These are phyloP conservation scores for Macaca nemestrina DNA, from an alignment of 2,113 vertebrate species.

Conservation along the genomic window DNA sequence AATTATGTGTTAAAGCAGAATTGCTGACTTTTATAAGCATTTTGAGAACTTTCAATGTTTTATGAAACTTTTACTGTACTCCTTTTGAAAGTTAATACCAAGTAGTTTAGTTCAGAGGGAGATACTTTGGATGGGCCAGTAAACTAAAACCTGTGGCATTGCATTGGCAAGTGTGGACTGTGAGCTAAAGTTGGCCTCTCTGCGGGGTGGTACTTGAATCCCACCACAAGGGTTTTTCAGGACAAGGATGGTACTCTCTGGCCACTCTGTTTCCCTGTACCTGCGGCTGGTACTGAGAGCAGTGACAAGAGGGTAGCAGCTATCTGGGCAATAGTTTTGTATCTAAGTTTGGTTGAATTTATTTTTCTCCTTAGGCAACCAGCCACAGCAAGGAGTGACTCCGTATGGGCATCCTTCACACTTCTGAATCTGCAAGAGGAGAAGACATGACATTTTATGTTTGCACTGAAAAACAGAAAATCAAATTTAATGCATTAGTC, in stretches of 20 bases:
- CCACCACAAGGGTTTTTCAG: neutral
- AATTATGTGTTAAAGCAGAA: neutral
- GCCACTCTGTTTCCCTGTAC: neutral
- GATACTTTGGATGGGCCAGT: neutral
- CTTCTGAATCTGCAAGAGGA: constrained; percentile 75
- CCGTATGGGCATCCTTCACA: constrained; percentile 81
- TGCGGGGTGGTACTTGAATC: neutral
- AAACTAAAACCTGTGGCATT: neutral
- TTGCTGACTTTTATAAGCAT: neutral
- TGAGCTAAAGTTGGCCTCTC: too few species aligned
- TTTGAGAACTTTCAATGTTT: neutral
- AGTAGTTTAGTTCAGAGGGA: neutral
- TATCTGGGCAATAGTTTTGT: neutral
- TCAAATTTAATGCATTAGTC: constrained; percentile 67
- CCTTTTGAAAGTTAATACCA: neutral
- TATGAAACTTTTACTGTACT: neutral
- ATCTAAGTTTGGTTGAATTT: neutral
- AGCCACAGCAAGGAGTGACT: constrained; percentile 82
- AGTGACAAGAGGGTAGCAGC: neutral
- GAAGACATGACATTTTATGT: neutral
- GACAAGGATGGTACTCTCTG: neutral
- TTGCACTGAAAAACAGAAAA: constrained; percentile 80
- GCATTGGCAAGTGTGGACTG: neutral
- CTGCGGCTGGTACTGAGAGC: neutral
- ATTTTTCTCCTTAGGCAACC: constrained; percentile 79